Evolutionary conservation across 2,113 vertebrate genomes (phyloP), one percentile per base, ranked within the genome.

Genomic region (Xerus inauris): DNA sequence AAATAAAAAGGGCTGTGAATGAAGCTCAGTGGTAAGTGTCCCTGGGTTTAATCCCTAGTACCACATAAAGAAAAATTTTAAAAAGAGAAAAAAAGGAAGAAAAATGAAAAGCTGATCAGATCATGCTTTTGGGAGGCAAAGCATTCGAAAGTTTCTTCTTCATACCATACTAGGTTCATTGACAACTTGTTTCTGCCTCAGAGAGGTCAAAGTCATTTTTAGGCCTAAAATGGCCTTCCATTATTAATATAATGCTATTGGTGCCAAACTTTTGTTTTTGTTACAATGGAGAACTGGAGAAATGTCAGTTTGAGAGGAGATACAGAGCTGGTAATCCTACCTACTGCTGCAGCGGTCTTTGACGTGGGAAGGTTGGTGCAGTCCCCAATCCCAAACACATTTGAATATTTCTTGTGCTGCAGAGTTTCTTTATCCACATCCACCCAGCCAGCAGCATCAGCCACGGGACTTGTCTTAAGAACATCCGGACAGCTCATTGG

Each of bases 311-410:
- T n/a, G 19, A 76, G 35, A 40, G 24, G 20, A 32, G 72, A 72
- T 26, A 47, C 3, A 3, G 0, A 28, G 40, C 49, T 28, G 13
- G 11, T 13, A 1, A 2, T 32, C 95, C 94, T 98, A 99, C 99
- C 99, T 22, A 99, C 98, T 42, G 99, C 99, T 28, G 99, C 99
- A 8, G 98, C 99, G 0, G 99, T 99, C 99, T 99, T 99, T 17
- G 99, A 98, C 0, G 99, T 99, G 5, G 99, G 99, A 45, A 99
- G 98, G 92, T 98, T 99, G 91, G 99, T 99, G 92, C 99, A 99
- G 97, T 99, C 99, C 96, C 99, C 99, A 11, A 99, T 99, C 30
- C 99, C 99, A 98, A 99, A 99, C 49, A 99, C 98, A 59, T 99
- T 99, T 9, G 99, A 98, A 90, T 99, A 99, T 45, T 95, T 99